Conservation (phyloP, 1,140 invertebrate species). For the Tetramorium simillimum region DNA sequence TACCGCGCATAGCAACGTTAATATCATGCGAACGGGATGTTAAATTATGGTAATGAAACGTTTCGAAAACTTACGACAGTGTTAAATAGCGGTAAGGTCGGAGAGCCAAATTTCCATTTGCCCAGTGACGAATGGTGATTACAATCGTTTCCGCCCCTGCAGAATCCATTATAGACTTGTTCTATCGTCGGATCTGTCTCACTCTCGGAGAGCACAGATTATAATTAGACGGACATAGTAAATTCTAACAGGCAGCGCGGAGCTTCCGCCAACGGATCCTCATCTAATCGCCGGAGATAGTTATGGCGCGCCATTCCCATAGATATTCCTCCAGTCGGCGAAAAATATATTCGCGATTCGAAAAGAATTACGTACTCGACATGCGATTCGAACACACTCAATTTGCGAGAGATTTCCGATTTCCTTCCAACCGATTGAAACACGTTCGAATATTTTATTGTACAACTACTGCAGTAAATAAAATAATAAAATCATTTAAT, state of each 20-base stretch:
- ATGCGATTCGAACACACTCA: not conserved
- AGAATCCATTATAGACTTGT: slow-evolving; percentile 70
- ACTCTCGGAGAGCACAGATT: slow-evolving; percentile 24
- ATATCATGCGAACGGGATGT: slow-evolving; percentile 73
- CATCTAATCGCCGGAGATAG: slow-evolving; percentile 50
- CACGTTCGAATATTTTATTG: not conserved
- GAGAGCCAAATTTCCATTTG: slow-evolving; percentile 73
- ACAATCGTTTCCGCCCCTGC: slow-evolving; percentile 64
- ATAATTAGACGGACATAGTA: slow-evolving; percentile 66
- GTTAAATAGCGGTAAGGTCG: slow-evolving; percentile 72
- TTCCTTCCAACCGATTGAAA: not conserved
- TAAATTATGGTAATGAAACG: slow-evolving; percentile 78
- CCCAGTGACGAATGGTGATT: slow-evolving; percentile 72
- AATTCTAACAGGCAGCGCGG: slow-evolving; percentile 39
- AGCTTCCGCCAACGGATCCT: slow-evolving; percentile 51
- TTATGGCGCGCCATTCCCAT: slow-evolving; percentile 29
- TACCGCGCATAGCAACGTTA: slow-evolving; percentile 55
- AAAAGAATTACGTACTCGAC: slow-evolving; percentile 23
- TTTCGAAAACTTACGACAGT: slow-evolving; percentile 68
- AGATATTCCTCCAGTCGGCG: slow-evolving; percentile 5
- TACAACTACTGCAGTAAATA: not conserved
- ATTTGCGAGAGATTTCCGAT: slow-evolving; percentile 5
- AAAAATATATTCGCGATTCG: slow-evolving; percentile 43
- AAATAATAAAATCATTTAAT: not conserved
- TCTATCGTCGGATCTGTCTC: slow-evolving; percentile 55